Evolutionary conservation across 1,140 invertebrate genomes (phyloP), one percentile per base, ranked within the genome.

Genomic region (Colletes latitarsis): DNA sequence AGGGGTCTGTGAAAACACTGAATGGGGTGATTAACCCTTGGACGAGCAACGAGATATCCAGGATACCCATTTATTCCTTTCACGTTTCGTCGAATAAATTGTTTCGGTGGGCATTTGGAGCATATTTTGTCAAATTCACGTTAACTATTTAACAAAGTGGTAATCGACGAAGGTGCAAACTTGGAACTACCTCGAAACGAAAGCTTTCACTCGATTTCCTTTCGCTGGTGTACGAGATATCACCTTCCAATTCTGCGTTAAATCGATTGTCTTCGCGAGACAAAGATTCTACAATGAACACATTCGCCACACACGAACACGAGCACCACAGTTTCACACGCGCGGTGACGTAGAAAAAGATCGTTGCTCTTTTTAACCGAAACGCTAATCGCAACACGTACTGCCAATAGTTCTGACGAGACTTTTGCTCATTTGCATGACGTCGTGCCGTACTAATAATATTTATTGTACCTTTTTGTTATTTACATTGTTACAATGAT

Each of bases 351-450:
- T 79, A 53, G 41, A 39, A 74, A 41, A 69, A 41, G 21, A 71
- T 83, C 69, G 43, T 77, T 71, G 74, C 46, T 39, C 67, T 63
- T 60, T 67, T 80, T 60, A 6, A 68, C 80, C 66, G 60, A 21
- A 66, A 74, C 30, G 75, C 75, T 52, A 52, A 55, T 71, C 58
- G 77, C 69, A 68, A 46, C 57, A 71, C 69, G 43, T 67, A 46
- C 52, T 46, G 52, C 43, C 63, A 68, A 68, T 79, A 69, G 43
- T 46, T 83, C 49, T 75, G 66, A 73, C 70, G 77, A 30, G 30
- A 84, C 53, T 58, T 75, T 62, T 69, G 66, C 64, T 84, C 82
- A 84, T 66, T 67, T 84, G 83, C 83, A 84, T 84, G 83, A 84
- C 62, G 41, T 83, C 77, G 60, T 67, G 55, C n/a, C 52, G 60